phyloP scores from a whole-genome alignment of 2,113 vertebrate species.

The Phylloscopus whistleri region DNA sequence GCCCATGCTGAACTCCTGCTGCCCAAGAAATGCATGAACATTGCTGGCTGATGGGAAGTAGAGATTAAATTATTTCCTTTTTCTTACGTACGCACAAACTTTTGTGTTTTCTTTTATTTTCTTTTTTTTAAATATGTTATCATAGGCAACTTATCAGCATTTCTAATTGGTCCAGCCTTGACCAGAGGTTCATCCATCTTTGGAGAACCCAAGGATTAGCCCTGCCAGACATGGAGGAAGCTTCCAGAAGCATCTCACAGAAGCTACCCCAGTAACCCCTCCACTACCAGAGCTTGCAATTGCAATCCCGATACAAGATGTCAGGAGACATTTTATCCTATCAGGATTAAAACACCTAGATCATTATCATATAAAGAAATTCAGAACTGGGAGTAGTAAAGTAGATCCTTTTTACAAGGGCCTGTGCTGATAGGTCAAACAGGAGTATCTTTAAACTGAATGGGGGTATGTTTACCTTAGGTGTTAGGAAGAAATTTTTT shows the following conservation, averaged over 20 bases:
- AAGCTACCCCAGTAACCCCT: not conserved
- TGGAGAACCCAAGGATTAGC: not conserved
- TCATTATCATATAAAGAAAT: not conserved
- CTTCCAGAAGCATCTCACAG: not conserved
- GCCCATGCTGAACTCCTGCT: not conserved
- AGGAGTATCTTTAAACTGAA: not conserved
- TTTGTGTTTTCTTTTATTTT: no score
- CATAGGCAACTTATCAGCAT: not conserved
- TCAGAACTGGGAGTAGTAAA: not conserved
- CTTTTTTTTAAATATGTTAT: not conserved
- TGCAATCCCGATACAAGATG: not conserved
- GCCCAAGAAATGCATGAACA: not conserved
- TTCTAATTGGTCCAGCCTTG: not conserved
- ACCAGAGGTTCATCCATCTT: not conserved
- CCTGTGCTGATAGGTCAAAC: not conserved
- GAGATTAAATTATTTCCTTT: not conserved
- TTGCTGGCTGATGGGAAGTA: not conserved
- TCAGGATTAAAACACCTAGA: not conserved
- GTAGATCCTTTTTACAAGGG: not conserved
- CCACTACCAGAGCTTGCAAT: rapidly evolving
- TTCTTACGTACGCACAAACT: rapidly evolving
- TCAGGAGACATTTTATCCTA: not conserved
- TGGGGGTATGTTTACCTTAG: no score
- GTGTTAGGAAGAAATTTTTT: not conserved
- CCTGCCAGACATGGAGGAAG: not conserved